These are phyloP conservation scores for Ginglymostoma cirratum DNA, from an alignment of 2,113 vertebrate genomes.

Conservation along the genomic window DNA sequence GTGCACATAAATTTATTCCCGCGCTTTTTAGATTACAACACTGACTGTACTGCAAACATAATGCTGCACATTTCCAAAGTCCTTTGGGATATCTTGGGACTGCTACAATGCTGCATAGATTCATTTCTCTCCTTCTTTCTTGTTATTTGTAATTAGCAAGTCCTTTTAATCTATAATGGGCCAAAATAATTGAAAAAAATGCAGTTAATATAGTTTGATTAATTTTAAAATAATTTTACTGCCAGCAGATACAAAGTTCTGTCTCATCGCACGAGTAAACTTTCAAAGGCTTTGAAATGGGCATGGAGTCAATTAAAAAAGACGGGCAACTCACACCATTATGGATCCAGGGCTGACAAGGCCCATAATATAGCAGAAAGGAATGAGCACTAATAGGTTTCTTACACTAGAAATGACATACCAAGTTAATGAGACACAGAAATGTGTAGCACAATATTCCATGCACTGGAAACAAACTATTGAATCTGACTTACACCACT, in stretches of 20 bases:
- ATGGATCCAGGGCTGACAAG: not conserved
- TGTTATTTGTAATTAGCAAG: not conserved
- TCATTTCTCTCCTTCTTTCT: not conserved
- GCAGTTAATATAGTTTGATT: not conserved
- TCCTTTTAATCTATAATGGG: not conserved
- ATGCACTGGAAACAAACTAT: not conserved
- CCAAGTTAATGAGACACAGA: constrained; percentile 2
- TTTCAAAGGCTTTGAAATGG: not conserved
- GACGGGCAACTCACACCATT: not conserved
- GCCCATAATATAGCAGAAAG: not conserved
- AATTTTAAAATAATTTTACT: not conserved
- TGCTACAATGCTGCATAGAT: too few relatives aligned
- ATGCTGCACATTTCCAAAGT: not conserved
- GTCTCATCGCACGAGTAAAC: not conserved
- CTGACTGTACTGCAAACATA: not conserved
- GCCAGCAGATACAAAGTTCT: not conserved
- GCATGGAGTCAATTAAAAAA: not conserved
- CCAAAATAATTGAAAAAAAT: not conserved
- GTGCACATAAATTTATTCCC: not conserved
- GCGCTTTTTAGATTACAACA: not conserved
- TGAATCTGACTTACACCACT: too few relatives aligned
- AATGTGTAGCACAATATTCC: not conserved
- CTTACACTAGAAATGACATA: not conserved
- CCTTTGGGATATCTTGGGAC: not conserved
- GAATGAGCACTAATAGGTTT: not conserved